These are phyloP conservation scores for Pachycephala philippinensis DNA, from an alignment of 2,113 vertebrate genomes.

Conservation along the genomic window DNA sequence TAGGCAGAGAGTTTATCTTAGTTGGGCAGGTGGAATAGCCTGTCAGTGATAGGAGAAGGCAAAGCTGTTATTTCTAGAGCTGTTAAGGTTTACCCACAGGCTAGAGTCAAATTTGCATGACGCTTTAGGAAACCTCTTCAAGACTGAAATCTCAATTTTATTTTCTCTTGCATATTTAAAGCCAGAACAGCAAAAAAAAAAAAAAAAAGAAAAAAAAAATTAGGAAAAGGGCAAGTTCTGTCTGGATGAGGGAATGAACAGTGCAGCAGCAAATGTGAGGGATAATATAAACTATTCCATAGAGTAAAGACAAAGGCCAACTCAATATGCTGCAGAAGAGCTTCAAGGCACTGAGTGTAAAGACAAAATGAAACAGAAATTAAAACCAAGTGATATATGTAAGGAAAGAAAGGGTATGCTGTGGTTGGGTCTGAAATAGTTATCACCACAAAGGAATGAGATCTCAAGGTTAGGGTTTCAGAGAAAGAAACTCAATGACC, in stretches of 20 bases:
- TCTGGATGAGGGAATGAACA: background rate
- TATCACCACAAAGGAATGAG: background rate
- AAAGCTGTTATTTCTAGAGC: background rate
- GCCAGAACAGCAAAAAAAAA: background rate
- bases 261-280: background rate
- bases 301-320: background rate
- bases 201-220: background rate
- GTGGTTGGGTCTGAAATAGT: background rate
- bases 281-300: background rate
- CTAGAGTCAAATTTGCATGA: background rate
- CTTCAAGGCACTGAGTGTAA: background rate
- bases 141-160: background rate
- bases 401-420: background rate
- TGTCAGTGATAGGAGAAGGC: background rate
- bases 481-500: background rate
- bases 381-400: background rate
- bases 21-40: background rate
- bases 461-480: background rate
- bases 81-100: background rate
- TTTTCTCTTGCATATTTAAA: background rate
- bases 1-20: background rate
- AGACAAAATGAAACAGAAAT: background rate
- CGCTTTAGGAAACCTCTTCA: background rate
- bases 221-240: background rate
- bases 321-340: background rate